Base-by-base conservation (phyloP, 2,888 invertebrate genomes). In the Stramonita haemastoma region DNA sequence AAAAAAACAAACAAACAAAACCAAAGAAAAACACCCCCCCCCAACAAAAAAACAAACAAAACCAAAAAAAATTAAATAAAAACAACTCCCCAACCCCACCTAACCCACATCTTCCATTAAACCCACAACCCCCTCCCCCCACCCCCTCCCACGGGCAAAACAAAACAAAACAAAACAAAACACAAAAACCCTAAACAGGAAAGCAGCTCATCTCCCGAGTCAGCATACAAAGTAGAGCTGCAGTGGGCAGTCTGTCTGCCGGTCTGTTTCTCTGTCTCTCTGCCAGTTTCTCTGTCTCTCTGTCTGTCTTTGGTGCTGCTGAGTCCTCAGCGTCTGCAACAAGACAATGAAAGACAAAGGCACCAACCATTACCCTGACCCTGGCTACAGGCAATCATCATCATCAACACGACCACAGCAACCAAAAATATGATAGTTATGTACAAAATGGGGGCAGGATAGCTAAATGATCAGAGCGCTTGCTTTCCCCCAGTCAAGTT, bases 311-410 rank as follows among this genome's bases (percentile, higher is more conserved):
- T 26, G 73, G 29, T 73, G 73, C 26, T n/a, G 73, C 13, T 73
- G 6, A 11, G n/a, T n/a, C 22, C 26, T 83, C 81, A 83, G 81
- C 81, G 81, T 83, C 81, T 83, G 81, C 29, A 83, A 83, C 81
- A 83, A 19, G 8, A 6, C 81, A 83, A 22, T 36, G 36, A 83
- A 36, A 83, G 46, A 83, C 81, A 83, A 26, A 22, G 81, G 22
- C 19, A 83, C 36, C 81, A 83, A 83, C 36, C 46, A 26, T 36
- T 26, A 46, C 26, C 81, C 15, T 29, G 17, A 46, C 32, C 77
- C 32, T 32, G 32, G 32, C 1, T 2, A 34, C 15, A 29, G 32
- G 11, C 8, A 79, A 32, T 17, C 29, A 4, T 15, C 29, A 34
- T 15, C 13, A 79, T 11, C 17, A 5, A 79, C 29, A 79, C 2